phyloP scores from a whole-genome alignment of 2,113 vertebrate genomes.

The Tachysurus vachellii region DNA sequence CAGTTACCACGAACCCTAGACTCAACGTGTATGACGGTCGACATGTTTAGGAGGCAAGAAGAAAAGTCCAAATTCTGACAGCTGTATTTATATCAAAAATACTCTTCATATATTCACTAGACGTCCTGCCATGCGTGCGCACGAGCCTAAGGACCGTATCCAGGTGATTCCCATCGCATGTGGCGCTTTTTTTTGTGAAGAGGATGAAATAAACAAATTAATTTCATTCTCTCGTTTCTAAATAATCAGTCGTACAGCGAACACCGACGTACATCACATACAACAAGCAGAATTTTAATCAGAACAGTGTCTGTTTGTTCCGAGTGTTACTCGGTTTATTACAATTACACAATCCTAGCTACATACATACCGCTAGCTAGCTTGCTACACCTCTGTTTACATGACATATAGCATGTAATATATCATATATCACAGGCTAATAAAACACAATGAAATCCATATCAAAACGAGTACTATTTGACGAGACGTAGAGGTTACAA shows the following conservation, averaged over 20 bases:
- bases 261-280: not conserved
- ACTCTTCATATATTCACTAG: not conserved
- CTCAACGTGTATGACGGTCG: too few species aligned
- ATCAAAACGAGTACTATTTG: not conserved
- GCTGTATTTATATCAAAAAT: too few species aligned
- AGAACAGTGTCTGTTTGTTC: not conserved
- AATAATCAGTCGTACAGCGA: not conserved
- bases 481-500: not conserved
- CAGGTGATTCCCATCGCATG: not conserved
- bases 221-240: too few species aligned
- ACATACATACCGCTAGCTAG: not conserved
- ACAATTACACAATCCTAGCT: not conserved
- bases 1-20: not conserved
- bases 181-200: not conserved
- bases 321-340: not conserved
- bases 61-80: not conserved
- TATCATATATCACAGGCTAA: too few species aligned
- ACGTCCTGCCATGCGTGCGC: not conserved
- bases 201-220: not conserved
- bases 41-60: not conserved
- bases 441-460: not conserved
- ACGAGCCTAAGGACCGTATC: too few species aligned
- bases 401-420: not conserved
- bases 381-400: not conserved
- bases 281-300: not conserved